Base-by-base conservation (phyloP, 2,888 invertebrate genomes). In the Harmothoe impar region DNA sequence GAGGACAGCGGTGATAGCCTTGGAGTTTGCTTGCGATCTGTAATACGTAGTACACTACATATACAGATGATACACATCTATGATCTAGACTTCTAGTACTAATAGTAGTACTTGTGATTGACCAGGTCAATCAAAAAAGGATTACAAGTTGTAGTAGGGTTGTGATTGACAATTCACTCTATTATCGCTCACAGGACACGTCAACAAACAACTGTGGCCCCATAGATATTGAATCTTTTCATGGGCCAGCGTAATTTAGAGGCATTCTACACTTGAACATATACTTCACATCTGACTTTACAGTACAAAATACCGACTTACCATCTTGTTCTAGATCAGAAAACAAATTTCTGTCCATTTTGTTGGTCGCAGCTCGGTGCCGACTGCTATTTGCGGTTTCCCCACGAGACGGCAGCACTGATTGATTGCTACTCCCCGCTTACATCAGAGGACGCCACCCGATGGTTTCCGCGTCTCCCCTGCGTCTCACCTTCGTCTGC, bases 151-250 rank as follows among this genome's bases (percentile, higher is more conserved):
- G n/a, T n/a, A n/a, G n/a, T n/a, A n/a, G n/a, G n/a, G n/a, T n/a
- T n/a, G 3, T 43, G 43, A 10, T 10, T 10, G 43, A 43, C 10
- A 77, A 77, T 1, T 29, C 17, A 33, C 20, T n/a, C 81, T 81
- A 35, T 35, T 81, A 81, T 81, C 81, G 81, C 81, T 23, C 81
- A 81, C 0, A 81, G 20, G 81, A 81, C 81, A 81, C 81, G 81
- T 81, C 81, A 81, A 81, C 81, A 81, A 81, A 7, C 81, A 33
- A 35, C 5, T 77, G 3, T 29, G 25, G 3, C 3, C 77, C 17
- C 31, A 7, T 7, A 77, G 17, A 29, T 77, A 29, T 17, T 29
- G n/a, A 17, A 77, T 10, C 25, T 77, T 25, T 77, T 77, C 15
- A 62, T 17, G 20, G 5, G 3, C 25, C 25, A n/a, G 15, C 15